Base-by-base conservation (phyloP, 2,113 vertebrate species). In the Paracanthobrama guichenoti region DNA sequence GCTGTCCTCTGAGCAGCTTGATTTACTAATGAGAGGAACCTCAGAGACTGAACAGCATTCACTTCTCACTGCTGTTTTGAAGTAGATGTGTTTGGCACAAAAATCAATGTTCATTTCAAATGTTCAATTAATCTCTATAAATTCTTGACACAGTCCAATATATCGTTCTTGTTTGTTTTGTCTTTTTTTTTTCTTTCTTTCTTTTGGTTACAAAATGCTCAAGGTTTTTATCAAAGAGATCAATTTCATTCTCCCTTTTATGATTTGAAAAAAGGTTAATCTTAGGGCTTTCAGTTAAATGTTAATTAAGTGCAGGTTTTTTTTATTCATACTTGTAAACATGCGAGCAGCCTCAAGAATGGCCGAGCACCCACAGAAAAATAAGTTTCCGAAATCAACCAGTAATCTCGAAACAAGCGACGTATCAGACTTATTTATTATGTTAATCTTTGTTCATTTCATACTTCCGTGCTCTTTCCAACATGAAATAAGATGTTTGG, bases 1-100 rank as follows among this genome's bases (percentile, higher is more conserved):
- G 48, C 72, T 74, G 42, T 74, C n/a, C n/a, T 71, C 53, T 16
- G 53, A 59, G 53, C 76, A 24, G 35, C 55, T 79, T 79, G 57
- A 79, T 62, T 60, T 79, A 79, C 76, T 62, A 79, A 79, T 62
- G 55, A 79, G 28, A 28, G 18, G 18, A 22, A 22, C 28, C 50
- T 22, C 74, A 14, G 76, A 62, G 24, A 79, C 53, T 78, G 75
- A 60, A 42, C 74, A 35, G 20, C 39, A 20, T 46, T 60, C 76
- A 79, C 57, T 44, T 44, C 57, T 18, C 76, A 11, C 13, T 18
- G 55, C 81, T 28, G 55, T 26, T 44, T 42, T 62, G 22, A 62
- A 59, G 28, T n/a, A 3, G 35, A 16, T 24, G 24, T 44, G 55
- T 44, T 42, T n/a, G 10, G 9, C 28, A 57, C 10, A 35, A 13